These are phyloP conservation scores for Pyrrhia umbra DNA, from an alignment of 2,888 invertebrate genomes.

Conservation along the genomic window DNA sequence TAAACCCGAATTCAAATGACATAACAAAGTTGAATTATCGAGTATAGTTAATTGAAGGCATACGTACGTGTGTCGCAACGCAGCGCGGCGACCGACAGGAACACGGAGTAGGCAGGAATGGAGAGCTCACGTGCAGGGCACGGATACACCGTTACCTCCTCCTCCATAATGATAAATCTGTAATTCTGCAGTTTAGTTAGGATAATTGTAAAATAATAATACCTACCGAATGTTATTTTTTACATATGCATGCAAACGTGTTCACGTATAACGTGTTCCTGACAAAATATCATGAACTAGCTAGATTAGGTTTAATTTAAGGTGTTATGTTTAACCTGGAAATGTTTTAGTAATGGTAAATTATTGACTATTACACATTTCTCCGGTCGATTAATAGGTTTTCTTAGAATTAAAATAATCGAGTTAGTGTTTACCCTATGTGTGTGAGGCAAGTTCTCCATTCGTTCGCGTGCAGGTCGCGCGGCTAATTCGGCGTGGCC, in stretches of 20 bases:
- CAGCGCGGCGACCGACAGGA: slow-evolving; percentile 16
- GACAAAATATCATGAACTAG: too few relatives aligned
- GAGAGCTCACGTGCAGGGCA: slow-evolving; percentile 6
- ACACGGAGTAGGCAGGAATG: slow-evolving; percentile 21
- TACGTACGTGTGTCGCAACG: slow-evolving; percentile 55
- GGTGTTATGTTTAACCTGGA: too few relatives aligned
- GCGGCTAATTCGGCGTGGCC: slow-evolving; percentile 75
- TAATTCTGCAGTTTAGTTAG: too few relatives aligned
- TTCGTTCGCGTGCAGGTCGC: slow-evolving; percentile 27
- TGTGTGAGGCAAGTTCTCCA: not conserved
- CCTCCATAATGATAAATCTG: too few relatives aligned
- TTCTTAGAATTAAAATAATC: not conserved
- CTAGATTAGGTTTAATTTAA: too few relatives aligned
- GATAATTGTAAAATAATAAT: too few relatives aligned
- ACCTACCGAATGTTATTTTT: too few relatives aligned
- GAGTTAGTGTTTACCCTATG: not conserved
- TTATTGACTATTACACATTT: too few relatives aligned
- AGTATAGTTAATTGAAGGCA: slow-evolving; percentile 64
- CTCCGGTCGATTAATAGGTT: too few relatives aligned
- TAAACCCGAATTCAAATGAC: slow-evolving; percentile 57
- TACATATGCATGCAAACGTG: too few relatives aligned
- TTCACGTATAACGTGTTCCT: too few relatives aligned
- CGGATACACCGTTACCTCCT: not conserved
- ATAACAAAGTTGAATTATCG: slow-evolving; percentile 65
- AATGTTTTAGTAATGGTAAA: too few relatives aligned